phyloP scores from a whole-genome alignment of 2,888 invertebrate genomes.

The Antitype chi region DNA sequence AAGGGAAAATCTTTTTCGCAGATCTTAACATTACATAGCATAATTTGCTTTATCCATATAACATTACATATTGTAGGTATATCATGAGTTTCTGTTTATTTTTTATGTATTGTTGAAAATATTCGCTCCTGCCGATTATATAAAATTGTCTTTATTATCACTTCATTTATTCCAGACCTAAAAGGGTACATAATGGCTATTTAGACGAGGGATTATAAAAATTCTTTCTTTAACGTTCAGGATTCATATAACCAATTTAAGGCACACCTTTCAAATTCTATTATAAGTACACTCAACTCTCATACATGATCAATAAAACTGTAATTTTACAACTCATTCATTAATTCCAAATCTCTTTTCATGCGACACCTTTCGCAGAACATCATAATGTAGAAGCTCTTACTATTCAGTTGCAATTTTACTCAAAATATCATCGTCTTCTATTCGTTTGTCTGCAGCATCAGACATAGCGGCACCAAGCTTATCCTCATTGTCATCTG shows the following conservation, averaged over 20 bases:
- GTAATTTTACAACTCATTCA: slow-evolving; percentile 64
- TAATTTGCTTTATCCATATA: background rate
- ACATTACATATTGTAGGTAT: background rate
- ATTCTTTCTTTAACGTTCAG: slow-evolving; percentile 13
- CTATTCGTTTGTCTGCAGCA: slow-evolving; percentile 61
- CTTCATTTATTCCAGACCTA: background rate
- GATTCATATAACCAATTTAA: background rate
- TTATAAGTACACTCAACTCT: slow-evolving; percentile 18
- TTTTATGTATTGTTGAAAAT: background rate
- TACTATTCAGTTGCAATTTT: slow-evolving; percentile 51
- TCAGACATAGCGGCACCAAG: slow-evolving; percentile 84
- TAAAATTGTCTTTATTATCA: background rate
- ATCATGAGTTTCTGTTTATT: background rate
- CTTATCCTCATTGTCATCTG: slow-evolving; percentile 77
- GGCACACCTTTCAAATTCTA: slow-evolving; percentile 13
- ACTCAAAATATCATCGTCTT: slow-evolving; percentile 53
- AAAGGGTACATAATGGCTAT: background rate
- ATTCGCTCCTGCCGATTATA: background rate
- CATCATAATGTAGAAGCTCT: slow-evolving; percentile 36
- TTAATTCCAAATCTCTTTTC: slow-evolving; percentile 68
- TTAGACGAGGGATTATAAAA: background rate
- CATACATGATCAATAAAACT: slow-evolving; percentile 52
- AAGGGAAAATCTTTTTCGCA: background rate
- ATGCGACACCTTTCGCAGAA: slow-evolving; percentile 66
- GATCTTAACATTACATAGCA: background rate